phyloP scores from a whole-genome alignment of 2,113 vertebrate species.

The Campylomormyrus numenius region DNA sequence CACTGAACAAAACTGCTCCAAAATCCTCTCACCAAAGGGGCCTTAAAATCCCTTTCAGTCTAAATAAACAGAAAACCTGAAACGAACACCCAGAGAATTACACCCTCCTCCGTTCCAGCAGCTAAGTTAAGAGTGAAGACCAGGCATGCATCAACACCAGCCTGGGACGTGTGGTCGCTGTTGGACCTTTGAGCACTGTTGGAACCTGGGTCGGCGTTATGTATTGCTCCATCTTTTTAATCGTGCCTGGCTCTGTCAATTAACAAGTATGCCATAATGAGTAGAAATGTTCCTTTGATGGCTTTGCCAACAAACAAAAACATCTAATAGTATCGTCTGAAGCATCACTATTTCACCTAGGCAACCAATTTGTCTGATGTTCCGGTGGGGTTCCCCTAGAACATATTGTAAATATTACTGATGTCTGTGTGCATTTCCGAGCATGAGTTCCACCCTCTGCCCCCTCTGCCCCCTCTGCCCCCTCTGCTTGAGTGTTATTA shows the following conservation, averaged over 20 bases:
- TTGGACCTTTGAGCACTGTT: neutral
- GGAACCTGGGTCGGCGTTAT: neutral
- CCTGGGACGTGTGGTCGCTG: neutral
- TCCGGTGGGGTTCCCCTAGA: neutral
- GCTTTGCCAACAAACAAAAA: conserved; percentile 9
- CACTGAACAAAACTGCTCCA: neutral
- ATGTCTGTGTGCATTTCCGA: neutral
- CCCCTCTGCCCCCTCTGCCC: neutral
- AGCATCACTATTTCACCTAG: conserved; percentile 18
- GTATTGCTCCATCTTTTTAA: neutral
- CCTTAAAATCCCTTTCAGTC: neutral
- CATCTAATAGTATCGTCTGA: conserved; percentile 2
- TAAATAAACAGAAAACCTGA: neutral
- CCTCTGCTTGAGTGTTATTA: neutral
- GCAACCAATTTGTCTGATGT: neutral
- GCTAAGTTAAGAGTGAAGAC: neutral
- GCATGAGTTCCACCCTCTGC: neutral
- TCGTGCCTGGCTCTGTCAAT: neutral
- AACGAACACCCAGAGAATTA: neutral
- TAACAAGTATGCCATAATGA: neutral
- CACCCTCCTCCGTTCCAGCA: neutral
- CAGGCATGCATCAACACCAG: neutral
- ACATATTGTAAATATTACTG: neutral
- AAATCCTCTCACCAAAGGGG: neutral
- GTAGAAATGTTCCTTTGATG: conserved; percentile 9